These are phyloP conservation scores for Trinectes maculatus DNA, from an alignment of 2,113 vertebrate species.

Conservation along the genomic window DNA sequence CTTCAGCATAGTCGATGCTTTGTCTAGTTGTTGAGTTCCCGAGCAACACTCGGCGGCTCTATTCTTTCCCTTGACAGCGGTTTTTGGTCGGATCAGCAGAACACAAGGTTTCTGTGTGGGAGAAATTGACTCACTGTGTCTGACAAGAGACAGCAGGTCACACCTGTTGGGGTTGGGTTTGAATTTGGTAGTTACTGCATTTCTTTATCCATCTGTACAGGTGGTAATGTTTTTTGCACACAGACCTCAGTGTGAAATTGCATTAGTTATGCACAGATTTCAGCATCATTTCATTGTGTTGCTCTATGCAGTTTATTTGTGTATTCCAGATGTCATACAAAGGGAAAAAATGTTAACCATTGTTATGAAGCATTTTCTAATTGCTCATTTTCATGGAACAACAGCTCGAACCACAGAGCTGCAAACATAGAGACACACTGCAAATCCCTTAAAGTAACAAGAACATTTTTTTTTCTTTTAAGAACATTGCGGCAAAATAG, in stretches of 20 bases:
- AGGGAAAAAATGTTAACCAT: too few relatives aligned
- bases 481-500: too few relatives aligned
- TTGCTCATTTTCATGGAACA: too few relatives aligned
- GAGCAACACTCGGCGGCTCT: slow-evolving; percentile 46
- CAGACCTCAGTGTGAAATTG: neutral
- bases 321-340: too few relatives aligned
- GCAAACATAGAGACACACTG: too few relatives aligned
- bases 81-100: slow-evolving; percentile 32
- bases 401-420: too few relatives aligned
- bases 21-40: slow-evolving; percentile 47
- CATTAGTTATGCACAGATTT: neutral
- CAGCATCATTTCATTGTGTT: neutral
- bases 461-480: too few relatives aligned
- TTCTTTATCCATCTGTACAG: neutral
- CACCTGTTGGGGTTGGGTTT: neutral
- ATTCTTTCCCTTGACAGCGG: slow-evolving; percentile 30
- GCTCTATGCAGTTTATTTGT: neutral
- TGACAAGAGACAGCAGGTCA: neutral
- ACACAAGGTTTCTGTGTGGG: slow-evolving; percentile 15
- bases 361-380: too few relatives aligned
- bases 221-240: neutral
- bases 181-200: too few relatives aligned
- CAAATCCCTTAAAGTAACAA: too few relatives aligned
- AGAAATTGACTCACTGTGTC: neutral
- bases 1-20: slow-evolving; percentile 52